A percentile compares a stretch with the other conserved stretches of the same genome.
Conservation (phyloP, 1,140 invertebrate species). For the Dreissena rostriformis region DNA sequence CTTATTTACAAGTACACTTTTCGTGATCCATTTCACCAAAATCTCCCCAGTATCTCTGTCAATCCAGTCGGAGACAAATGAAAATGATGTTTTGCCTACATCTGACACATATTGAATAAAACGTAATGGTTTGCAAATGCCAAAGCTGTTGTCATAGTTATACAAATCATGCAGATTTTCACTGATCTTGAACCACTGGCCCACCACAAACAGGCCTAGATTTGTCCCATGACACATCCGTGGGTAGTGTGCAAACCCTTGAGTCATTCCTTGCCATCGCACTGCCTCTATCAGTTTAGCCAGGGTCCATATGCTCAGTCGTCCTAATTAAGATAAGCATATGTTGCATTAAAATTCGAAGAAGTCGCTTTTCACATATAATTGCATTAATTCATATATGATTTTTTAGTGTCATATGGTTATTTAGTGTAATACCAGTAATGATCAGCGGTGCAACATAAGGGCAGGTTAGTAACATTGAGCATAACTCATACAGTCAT, state of each 20-base stretch:
- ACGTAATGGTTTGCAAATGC: neutral
- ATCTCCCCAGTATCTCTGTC: neutral
- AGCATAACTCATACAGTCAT: neutral
- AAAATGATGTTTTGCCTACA: slow-evolving; percentile 20
- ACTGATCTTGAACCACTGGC: slow-evolving; percentile 9
- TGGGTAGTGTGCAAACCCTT: slow-evolving; percentile 5
- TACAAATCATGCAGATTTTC: neutral
- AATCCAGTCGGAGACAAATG: neutral
- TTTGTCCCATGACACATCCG: neutral
- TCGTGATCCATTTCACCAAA: neutral
- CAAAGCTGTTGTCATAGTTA: neutral
- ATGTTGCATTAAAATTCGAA: neutral
- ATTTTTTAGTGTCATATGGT: too few relatives aligned
- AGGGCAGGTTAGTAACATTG: neutral
- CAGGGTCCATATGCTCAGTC: slow-evolving; percentile 18
- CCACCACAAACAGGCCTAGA: slow-evolving; percentile 13
- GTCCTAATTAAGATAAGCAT: slow-evolving; percentile 15
- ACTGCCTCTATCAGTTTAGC: slow-evolving; percentile 19
- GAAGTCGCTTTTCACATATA: too few relatives aligned
- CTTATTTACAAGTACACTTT: neutral
- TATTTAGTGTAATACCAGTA: too few relatives aligned
- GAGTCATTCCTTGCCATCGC: slow-evolving; percentile 17
- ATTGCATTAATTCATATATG: too few relatives aligned
- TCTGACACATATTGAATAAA: slow-evolving; percentile 8
- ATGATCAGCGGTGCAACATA: too few relatives aligned